phyloP scores from a whole-genome alignment of 2,888 invertebrate genomes.

The Omphaloscelis lunosa region DNA sequence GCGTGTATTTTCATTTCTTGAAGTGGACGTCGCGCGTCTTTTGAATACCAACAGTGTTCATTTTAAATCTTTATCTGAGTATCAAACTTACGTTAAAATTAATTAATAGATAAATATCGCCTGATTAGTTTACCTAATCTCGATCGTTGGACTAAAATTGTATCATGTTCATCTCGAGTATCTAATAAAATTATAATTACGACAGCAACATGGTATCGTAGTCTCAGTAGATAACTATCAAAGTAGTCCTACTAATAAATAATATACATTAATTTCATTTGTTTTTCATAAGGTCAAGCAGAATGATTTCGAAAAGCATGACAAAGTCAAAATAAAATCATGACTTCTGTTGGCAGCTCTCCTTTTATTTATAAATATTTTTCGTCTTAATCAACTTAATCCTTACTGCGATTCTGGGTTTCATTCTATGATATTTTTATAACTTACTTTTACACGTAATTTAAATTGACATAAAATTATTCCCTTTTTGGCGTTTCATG shows the following conservation, averaged over 20 bases:
- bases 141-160: conserved; percentile 29
- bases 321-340: neutral
- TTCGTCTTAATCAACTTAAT: neutral
- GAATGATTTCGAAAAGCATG: neutral
- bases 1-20: conserved; percentile 8
- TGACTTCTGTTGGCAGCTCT: neutral
- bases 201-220: neutral
- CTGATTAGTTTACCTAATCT: conserved; percentile 40
- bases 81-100: conserved; percentile 33
- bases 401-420: no score
- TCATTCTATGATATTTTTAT: neutral
- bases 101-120: conserved; percentile 41
- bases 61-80: conserved; percentile 20
- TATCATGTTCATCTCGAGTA: conserved; percentile 33
- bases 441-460: neutral
- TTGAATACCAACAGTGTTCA: neutral
- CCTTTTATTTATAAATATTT: neutral
- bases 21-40: neutral
- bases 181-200: conserved; percentile 16
- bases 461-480: no score
- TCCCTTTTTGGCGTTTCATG: no score
- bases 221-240: conserved; percentile 24
- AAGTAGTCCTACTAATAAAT: neutral
- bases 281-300: neutral
- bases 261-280: conserved; percentile 18